Evolutionary conservation across 2,888 invertebrate species (phyloP).

Genomic region (Heliconius erato): DNA sequence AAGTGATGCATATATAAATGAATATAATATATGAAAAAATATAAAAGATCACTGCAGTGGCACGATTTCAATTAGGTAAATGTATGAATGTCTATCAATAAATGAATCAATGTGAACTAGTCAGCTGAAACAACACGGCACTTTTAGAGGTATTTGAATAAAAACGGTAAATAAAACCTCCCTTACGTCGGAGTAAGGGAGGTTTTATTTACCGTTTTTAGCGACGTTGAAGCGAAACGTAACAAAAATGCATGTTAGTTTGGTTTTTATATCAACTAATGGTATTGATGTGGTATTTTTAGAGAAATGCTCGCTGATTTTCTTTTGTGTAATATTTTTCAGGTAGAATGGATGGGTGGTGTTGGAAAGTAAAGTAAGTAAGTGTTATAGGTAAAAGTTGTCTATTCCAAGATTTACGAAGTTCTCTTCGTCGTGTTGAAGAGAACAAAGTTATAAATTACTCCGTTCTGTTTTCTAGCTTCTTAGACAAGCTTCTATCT

Average conservation of each 20-base stretch:
- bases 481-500: too few species aligned
- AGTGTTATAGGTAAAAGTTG: too few species aligned
- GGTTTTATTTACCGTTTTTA: too few species aligned
- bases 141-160: constrained; percentile 31
- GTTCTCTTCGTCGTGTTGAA: too few species aligned
- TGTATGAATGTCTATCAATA: constrained; percentile 10
- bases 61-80: neutral
- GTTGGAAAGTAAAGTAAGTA: too few species aligned
- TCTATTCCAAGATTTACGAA: too few species aligned
- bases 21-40: neutral
- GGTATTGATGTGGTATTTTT: neutral
- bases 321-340: neutral
- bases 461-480: too few species aligned
- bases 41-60: neutral
- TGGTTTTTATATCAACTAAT: neutral
- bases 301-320: neutral
- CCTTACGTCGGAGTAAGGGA: too few species aligned
- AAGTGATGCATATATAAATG: neutral
- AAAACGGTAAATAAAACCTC: constrained; percentile 23
- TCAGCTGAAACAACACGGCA: constrained; percentile 12
- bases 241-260: constrained; percentile 9
- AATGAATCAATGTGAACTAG: constrained; percentile 28
- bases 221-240: constrained; percentile 15
- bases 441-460: too few species aligned
- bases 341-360: neutral